Conservation (phyloP, 2,888 invertebrate species). For the Caenorhabditis drosophilae region DNA sequence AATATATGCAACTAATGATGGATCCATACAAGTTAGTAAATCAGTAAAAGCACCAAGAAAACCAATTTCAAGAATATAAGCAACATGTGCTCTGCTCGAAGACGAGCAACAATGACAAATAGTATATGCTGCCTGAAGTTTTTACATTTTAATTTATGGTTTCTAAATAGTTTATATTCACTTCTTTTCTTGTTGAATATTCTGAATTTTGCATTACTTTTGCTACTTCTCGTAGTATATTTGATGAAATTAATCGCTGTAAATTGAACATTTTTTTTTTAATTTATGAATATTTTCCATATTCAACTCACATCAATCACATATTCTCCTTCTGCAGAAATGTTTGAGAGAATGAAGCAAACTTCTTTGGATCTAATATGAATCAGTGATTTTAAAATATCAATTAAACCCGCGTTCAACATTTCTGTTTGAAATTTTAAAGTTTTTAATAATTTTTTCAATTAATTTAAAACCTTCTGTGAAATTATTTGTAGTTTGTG, state of each 20-base stretch:
- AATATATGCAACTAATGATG: conserved; percentile 18
- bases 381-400: conserved; percentile 15
- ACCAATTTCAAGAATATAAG: conserved; percentile 21
- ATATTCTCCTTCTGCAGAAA: conserved; percentile 24
- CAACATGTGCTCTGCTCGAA: conserved; percentile 8
- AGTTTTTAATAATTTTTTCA: neutral
- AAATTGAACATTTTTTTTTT: neutral
- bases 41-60: conserved; percentile 20
- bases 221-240: conserved; percentile 16
- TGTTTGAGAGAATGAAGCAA: conserved; percentile 32
- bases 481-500: conserved; percentile 22
- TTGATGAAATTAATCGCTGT: conserved; percentile 17
- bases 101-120: conserved; percentile 31
- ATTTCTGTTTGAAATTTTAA: conserved; percentile 14
- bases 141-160: neutral
- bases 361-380: conserved; percentile 26
- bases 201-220: conserved; percentile 26
- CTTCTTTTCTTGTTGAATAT: conserved; percentile 24
- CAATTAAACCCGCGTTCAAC: conserved; percentile 26
- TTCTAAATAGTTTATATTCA: too few species aligned
- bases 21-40: conserved; percentile 33
- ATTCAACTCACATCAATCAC: conserved; percentile 6
- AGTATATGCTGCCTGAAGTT: conserved; percentile 19
- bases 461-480: conserved; percentile 9
- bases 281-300: neutral